Percentiles rank a stretch among this genome's conserved stretches.
Evolutionary conservation across 2,113 vertebrate species (phyloP).

Genomic region (Tapirus terrestris): DNA sequence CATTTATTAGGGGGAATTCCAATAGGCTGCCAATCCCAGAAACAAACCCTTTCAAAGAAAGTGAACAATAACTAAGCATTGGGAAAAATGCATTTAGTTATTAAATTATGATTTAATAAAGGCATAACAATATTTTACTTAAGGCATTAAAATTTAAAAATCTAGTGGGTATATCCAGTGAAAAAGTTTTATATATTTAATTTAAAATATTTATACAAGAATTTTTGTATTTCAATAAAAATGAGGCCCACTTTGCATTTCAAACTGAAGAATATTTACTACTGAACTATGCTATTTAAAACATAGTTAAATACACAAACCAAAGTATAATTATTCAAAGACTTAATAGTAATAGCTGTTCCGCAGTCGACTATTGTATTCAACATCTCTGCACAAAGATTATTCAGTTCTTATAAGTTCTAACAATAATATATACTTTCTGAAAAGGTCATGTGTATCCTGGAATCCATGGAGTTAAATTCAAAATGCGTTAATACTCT

Average conservation of each 20-base stretch:
- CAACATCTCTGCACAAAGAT: background rate
- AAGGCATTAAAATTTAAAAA: background rate
- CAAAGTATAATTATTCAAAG: background rate
- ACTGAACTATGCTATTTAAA: background rate
- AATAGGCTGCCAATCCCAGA: background rate
- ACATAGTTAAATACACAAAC: background rate
- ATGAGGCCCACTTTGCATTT: background rate
- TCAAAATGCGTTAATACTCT: background rate
- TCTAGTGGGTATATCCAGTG: background rate
- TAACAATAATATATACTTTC: background rate
- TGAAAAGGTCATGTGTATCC: background rate
- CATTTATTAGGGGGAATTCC: background rate
- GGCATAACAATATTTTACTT: background rate
- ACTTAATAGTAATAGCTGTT: background rate
- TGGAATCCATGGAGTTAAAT: constrained; percentile 13
- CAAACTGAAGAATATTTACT: background rate
- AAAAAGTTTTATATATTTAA: background rate
- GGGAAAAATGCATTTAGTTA: background rate
- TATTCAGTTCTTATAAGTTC: background rate
- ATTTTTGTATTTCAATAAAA: background rate
- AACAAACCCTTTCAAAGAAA: background rate
- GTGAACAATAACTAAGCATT: background rate
- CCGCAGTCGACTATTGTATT: background rate
- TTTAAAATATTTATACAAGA: constrained; percentile 23
- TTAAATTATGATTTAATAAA: background rate